Evolutionary conservation across 2,888 invertebrate species (phyloP), one percentile per base, ranked within the genome.

Genomic region (Hypolimnas misippus): DNA sequence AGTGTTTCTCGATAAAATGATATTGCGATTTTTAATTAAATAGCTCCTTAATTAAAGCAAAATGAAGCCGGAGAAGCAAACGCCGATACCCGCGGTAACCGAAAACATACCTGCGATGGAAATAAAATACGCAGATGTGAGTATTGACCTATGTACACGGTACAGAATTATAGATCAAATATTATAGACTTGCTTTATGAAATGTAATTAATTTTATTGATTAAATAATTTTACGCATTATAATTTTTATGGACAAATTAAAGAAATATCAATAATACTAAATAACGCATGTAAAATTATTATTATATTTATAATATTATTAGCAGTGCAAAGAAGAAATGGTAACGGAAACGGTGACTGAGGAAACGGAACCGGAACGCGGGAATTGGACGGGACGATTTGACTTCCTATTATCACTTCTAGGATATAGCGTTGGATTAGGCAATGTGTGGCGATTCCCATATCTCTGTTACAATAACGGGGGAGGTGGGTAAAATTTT

Each of bases 391-490:
- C 95, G 12, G 95, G 95, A n/a, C 93, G 94, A 62, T 95, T 95
- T 76, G 95, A 96, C 85, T 96, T 96, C 80, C 89, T 96, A 21
- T 87, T 96, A 35, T 95, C 95, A 8, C 88, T 95, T 63, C 85
- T 96, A 65, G 95, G 95, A 29, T 95, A 95, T 81, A 95, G 95
- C 67, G 95, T 96, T 55, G 95, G 95, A 1, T 85, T 96, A 59
- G 95, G 95, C 68, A 96, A 95, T 77, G 95, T 96, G 16, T 96
- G 95, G 95, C 90, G 95, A 21, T 95, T 95, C 82, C 95, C 95
- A 2, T 95, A 95, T 79, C 92, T 96, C 25, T 95, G 95, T 83
- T 95, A 95, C 81, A 95, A 95, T 68, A 96, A 96, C 80, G 96
- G 96, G 50, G 96, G 96, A 73, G 96, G 95, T 94, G 74, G 77